Percentiles rank a stretch among this genome's conserved stretches.
Evolutionary conservation across 2,797 vertebrate species (phyloP).

Genomic region (Takifugu rubripes): DNA sequence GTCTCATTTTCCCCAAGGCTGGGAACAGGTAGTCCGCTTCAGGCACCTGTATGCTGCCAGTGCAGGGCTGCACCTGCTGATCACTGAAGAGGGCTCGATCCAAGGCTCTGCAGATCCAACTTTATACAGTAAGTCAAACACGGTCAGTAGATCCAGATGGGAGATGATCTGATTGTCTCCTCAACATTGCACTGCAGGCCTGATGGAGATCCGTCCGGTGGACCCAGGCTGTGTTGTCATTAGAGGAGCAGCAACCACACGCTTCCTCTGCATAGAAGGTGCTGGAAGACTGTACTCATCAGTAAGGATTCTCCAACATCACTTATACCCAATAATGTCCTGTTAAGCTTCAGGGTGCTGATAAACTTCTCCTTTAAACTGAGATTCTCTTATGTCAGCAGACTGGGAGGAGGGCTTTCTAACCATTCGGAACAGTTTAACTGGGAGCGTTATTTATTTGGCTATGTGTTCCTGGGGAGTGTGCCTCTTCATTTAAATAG

Average conservation of each 20-base stretch:
- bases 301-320: constrained; percentile 69
- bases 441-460: no score
- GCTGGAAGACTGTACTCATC: constrained; percentile 83
- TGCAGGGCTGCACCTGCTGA: constrained; percentile 82
- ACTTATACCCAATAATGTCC: no score
- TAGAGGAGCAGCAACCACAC: constrained; percentile 81
- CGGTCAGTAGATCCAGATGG: neutral
- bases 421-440: no score
- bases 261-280: constrained; percentile 87
- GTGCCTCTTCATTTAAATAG: no score
- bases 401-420: no score
- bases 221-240: constrained; percentile 84
- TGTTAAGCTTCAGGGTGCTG: no score
- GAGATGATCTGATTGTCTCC: neutral
- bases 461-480: no score
- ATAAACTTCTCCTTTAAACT: no score
- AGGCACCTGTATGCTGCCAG: constrained; percentile 86
- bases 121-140: constrained; percentile 80
- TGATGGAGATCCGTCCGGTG: constrained; percentile 88
- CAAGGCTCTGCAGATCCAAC: constrained; percentile 78
- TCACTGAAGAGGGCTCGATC: constrained; percentile 81
- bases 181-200: constrained; percentile 68
- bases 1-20: constrained; percentile 80
- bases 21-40: constrained; percentile 84
- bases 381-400: no score